These are phyloP conservation scores for Rapana venosa DNA, from an alignment of 2,888 invertebrate species.

Conservation along the genomic window DNA sequence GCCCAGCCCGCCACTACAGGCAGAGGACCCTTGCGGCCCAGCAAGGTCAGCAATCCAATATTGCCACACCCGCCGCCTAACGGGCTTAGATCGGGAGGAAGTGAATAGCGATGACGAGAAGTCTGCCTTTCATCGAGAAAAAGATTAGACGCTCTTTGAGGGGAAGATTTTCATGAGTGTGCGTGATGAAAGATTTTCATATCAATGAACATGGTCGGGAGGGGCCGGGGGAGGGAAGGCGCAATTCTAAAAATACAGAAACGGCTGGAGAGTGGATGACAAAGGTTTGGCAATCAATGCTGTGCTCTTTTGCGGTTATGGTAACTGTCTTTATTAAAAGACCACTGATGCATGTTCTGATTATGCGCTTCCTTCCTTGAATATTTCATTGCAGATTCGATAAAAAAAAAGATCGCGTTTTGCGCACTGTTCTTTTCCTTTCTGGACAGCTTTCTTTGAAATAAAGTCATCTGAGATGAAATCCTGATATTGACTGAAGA, in stretches of 20 bases:
- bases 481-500: too few relatives aligned
- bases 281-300: background rate
- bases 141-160: conserved; percentile 39
- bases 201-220: conserved; percentile 21
- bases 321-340: conserved; percentile 14
- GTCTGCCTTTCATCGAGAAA: conserved; percentile 24
- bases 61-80: conserved; percentile 32
- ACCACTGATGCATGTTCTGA: conserved; percentile 11
- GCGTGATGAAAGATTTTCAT: conserved; percentile 29
- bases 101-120: conserved; percentile 31
- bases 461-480: too few relatives aligned
- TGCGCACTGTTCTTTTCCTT: too few relatives aligned
- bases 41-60: conserved; percentile 41
- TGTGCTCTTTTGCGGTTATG: background rate
- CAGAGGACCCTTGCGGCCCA: background rate
- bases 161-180: background rate
- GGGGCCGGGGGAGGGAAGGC: background rate
- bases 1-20: background rate
- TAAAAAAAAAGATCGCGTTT: too few relatives aligned
- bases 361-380: background rate
- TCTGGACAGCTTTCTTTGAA: too few relatives aligned
- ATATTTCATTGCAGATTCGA: too few relatives aligned
- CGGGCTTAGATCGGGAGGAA: conserved; percentile 32
- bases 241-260: background rate
- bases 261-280: background rate